These are phyloP conservation scores for Noctua pronuba DNA, from an alignment of 2,888 invertebrate species.

Conservation along the genomic window DNA sequence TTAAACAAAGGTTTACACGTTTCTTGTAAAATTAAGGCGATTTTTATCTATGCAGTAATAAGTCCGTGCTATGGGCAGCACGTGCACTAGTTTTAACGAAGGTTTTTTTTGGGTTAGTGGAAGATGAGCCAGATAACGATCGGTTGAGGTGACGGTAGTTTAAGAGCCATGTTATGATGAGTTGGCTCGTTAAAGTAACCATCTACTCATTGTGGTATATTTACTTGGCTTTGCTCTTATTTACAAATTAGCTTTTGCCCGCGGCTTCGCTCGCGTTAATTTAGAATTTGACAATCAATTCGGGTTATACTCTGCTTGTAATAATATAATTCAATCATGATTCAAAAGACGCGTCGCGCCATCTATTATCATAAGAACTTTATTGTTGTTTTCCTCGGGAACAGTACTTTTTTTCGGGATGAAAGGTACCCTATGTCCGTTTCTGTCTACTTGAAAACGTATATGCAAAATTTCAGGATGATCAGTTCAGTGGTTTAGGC, in stretches of 20 bases:
- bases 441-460: no score
- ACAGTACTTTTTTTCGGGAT: no score
- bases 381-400: no score
- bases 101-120: slow-evolving; percentile 64
- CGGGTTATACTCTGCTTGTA: no score
- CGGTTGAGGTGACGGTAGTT: slow-evolving; percentile 57
- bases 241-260: background rate
- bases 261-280: no score
- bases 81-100: slow-evolving; percentile 87
- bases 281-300: no score
- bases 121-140: slow-evolving; percentile 66
- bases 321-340: no score
- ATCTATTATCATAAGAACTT: no score
- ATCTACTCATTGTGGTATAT: background rate
- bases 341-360: no score
- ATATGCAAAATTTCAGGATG: no score
- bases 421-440: no score
- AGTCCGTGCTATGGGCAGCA: slow-evolving; percentile 82
- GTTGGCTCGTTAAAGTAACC: slow-evolving; percentile 26
- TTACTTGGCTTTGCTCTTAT: background rate
- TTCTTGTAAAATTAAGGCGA: slow-evolving; percentile 88
- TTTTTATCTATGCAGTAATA: slow-evolving; percentile 86
- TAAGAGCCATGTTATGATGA: slow-evolving; percentile 49
- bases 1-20: slow-evolving; percentile 85
- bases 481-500: no score